phyloP scores from a whole-genome alignment of 2,797 vertebrate species.

The Danio jaintianensis region DNA sequence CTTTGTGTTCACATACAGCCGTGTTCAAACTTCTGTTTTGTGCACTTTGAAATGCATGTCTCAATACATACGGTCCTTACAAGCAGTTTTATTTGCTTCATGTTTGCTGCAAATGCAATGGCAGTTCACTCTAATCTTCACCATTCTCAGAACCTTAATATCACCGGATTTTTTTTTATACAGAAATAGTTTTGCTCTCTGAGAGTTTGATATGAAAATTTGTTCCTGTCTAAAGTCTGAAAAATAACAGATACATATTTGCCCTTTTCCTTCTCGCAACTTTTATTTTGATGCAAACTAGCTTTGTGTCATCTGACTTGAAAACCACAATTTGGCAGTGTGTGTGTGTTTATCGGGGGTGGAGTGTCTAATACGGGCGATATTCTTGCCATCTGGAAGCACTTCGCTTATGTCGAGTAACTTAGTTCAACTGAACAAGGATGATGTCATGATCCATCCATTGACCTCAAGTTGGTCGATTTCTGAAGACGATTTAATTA shows the following conservation, averaged over 20 bases:
- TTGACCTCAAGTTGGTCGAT: slow-evolving; percentile 13
- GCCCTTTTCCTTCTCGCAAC: neutral
- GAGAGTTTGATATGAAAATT: slow-evolving; percentile 50
- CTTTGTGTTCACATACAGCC: neutral
- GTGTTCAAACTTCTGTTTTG: slow-evolving; percentile 15
- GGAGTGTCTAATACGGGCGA: slow-evolving; percentile 5
- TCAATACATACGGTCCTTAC: slow-evolving; percentile 29
- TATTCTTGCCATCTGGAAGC: slow-evolving; percentile 46
- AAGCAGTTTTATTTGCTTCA: slow-evolving; percentile 38
- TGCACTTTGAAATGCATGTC: slow-evolving; percentile 31
- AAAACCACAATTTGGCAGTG: slow-evolving; percentile 34
- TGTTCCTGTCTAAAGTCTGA: slow-evolving; percentile 45
- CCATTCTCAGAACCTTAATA: slow-evolving; percentile 9
- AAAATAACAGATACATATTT: slow-evolving; percentile 42
- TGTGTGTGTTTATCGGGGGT: slow-evolving; percentile 25
- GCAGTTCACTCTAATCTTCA: slow-evolving; percentile 11
- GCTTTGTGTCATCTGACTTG: slow-evolving; percentile 26
- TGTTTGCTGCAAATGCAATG: slow-evolving; percentile 51
- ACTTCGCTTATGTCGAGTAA: slow-evolving; percentile 41
- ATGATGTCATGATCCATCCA: slow-evolving; percentile 30
- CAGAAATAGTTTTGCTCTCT: slow-evolving; percentile 43
- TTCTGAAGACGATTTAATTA: slow-evolving; percentile 16
- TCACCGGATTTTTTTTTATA: slow-evolving; percentile 33
- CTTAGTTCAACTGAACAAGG: slow-evolving; percentile 35
- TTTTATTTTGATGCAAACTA: slow-evolving; percentile 18